Conservation (phyloP, 2,888 invertebrate genomes). For the Globia sparganii region DNA sequence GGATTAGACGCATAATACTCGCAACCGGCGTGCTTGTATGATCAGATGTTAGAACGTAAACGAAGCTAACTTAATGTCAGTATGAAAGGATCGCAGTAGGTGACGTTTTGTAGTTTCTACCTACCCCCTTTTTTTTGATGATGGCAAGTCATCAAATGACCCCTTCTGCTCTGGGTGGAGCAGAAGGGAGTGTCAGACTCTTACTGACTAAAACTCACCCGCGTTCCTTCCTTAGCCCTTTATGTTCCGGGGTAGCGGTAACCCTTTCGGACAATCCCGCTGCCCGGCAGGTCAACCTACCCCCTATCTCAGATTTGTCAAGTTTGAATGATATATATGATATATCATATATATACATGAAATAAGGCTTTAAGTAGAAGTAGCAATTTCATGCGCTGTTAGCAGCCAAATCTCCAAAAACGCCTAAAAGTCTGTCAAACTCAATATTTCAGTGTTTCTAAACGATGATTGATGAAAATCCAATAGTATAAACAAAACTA, state of each 20-base stretch:
- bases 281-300: no score
- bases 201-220: no score
- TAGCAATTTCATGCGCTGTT: neutral
- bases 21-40: no score
- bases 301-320: neutral
- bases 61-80: neutral
- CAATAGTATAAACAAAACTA: slow-evolving; percentile 43
- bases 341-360: no score
- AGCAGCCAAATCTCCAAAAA: neutral
- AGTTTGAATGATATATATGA: no score
- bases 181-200: no score
- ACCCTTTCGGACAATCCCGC: no score
- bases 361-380: neutral
- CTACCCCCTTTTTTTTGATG: no score
- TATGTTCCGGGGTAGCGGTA: no score
- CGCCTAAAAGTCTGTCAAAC: slow-evolving; percentile 9
- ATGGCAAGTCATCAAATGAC: no score
- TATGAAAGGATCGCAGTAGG: neutral
- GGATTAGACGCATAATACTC: neutral
- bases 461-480: slow-evolving; percentile 48
- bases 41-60: neutral
- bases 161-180: no score
- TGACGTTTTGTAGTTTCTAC: neutral
- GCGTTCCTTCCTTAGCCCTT: no score
- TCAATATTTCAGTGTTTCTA: slow-evolving; percentile 10